Evolutionary conservation across 2,888 invertebrate genomes (phyloP).

Genomic region (Ennomos fuscantarius): DNA sequence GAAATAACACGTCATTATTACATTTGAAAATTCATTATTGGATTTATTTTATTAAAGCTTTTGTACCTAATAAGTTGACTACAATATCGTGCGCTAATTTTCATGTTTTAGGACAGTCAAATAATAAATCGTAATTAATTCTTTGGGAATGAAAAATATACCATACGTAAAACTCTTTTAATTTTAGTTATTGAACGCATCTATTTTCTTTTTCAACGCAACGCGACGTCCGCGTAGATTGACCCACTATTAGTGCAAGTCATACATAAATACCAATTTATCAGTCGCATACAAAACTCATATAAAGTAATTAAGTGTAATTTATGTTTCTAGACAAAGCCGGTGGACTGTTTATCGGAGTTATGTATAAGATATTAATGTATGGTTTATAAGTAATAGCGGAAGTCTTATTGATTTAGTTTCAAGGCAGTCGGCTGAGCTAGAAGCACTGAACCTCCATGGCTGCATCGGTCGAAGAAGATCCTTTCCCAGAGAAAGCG

Average conservation of each 20-base stretch:
- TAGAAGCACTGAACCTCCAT: conserved; percentile 14
- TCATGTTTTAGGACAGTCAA: no score
- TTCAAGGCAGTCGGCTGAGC: neutral
- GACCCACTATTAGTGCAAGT: neutral
- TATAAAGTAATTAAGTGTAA: conserved; percentile 14
- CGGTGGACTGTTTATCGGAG: conserved; percentile 19
- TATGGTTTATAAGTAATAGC: conserved; percentile 25
- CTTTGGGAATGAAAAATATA: no score
- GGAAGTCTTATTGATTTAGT: conserved; percentile 14
- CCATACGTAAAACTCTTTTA: no score
- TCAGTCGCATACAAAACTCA: conserved; percentile 3
- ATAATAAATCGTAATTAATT: no score
- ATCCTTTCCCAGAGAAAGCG: neutral
- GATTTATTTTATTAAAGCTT: no score
- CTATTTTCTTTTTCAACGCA: no score
- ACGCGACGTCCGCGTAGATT: neutral
- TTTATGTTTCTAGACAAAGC: conserved; percentile 17
- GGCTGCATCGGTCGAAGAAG: conserved; percentile 17
- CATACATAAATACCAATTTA: conserved; percentile 8
- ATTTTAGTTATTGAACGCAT: no score
- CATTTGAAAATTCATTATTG: no score
- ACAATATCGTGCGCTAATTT: no score
- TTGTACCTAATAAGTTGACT: no score
- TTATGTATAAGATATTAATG: conserved; percentile 2
- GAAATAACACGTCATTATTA: no score